Base-by-base conservation (phyloP, 2,888 invertebrate genomes). In the Mechanitis mazaeus region DNA sequence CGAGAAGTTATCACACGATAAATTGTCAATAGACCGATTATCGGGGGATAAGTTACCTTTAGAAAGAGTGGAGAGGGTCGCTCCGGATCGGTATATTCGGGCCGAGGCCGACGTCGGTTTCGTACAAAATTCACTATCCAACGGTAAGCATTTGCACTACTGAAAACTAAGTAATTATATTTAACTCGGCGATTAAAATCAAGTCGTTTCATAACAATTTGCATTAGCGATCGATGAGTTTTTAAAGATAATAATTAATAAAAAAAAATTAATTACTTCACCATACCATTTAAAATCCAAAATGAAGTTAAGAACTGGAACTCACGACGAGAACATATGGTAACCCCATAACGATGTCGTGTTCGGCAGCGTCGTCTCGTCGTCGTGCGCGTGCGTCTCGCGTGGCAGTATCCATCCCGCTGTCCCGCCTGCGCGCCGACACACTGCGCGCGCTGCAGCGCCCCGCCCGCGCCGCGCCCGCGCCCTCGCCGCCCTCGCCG, bases 21-120 rank as follows among this genome's bases (percentile, higher is more conserved):
- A 81, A 68, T 55, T 75, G 66, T 61, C 71, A 35, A 67, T 75
- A 45, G 78, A 78, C 4, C 69, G 78, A 54, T 64, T 75, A 55
- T 64, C 74, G 20, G 75, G 75, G 12, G 77, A 73, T 38, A 81
- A 83, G 59, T 69, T 75, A 66, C 71, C 76, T 42, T 61, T 71
- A 58, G 74, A 74, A 54, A 67, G 76, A 42, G 68, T 75, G 54
- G 81, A 67, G 69, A 79, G 66, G 63, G 64, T 69, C 53, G 64
- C 64, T 38, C 61, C 71, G 64, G 76, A 76, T 61, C 68, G 77
- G 33, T 87, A 78, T 66, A 80, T 88, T 42, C 71, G 81, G 35
- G 89, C 88, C 0, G 89, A 90, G 66, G 89, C 89, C 5, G 89
- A 89, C 50, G 87, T 89, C 20, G 88, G 88, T 0, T 85, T 85